Evolutionary conservation across 2,888 invertebrate species (phyloP).

Genomic region (Chymomyza caudatula): DNA sequence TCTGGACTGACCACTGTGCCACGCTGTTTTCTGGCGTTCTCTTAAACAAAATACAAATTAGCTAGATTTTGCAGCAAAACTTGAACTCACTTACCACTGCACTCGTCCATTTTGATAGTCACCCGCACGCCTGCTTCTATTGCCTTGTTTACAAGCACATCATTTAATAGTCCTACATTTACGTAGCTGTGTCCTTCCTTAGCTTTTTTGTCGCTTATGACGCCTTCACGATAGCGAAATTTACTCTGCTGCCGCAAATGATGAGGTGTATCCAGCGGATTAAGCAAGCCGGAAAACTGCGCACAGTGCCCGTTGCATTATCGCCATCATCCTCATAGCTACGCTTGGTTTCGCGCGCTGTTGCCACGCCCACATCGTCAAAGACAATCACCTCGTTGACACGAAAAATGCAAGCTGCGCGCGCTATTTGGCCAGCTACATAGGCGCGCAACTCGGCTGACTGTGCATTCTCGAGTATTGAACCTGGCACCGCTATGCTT

Average conservation of each 20-base stretch:
- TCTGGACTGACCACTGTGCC: conserved; percentile 90
- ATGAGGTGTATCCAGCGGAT: conserved; percentile 97
- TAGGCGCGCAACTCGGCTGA: conserved; percentile 92
- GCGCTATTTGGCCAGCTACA: conserved; percentile 96
- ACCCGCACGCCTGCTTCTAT: conserved; percentile 92
- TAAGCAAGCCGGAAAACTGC: conserved; percentile 90
- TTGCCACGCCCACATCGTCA: conserved; percentile 84
- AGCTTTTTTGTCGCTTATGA: conserved; percentile 84
- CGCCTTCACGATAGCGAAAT: conserved; percentile 90
- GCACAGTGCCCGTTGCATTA: conserved; percentile 78
- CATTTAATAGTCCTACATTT: conserved; percentile 89
- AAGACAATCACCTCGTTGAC: conserved; percentile 93
- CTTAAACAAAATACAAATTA: not conserved
- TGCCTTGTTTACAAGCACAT: conserved; percentile 88
- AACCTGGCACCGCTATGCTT: conserved; percentile 96
- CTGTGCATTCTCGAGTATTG: conserved; percentile 97
- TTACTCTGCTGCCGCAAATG: conserved; percentile 90
- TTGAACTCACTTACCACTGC: conserved; percentile 78
- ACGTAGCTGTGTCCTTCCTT: conserved; percentile 88
- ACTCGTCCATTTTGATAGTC: conserved; percentile 87
- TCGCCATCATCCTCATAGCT: conserved; percentile 79
- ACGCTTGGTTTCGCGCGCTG: conserved; percentile 81
- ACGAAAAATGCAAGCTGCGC: conserved; percentile 95
- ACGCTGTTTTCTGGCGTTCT: conserved; percentile 80
- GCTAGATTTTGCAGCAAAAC: not conserved